Evolutionary conservation across 1,140 invertebrate genomes (phyloP).

Genomic region (Drosophila sp.): DNA sequence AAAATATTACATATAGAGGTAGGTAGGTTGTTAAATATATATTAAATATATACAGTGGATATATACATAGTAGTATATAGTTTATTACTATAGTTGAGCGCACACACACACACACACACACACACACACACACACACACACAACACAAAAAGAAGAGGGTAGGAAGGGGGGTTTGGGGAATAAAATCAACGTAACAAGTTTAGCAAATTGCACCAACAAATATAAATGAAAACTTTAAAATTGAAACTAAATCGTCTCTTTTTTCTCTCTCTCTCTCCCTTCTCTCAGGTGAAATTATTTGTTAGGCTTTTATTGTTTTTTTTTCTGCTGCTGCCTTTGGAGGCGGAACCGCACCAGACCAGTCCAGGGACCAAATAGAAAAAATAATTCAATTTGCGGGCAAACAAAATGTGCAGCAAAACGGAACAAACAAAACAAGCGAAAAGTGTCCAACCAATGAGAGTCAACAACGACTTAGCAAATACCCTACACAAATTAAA

Average conservation of each 20-base stretch:
- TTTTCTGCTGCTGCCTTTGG: background rate
- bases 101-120: background rate
- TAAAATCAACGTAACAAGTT: background rate
- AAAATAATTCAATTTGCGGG: conserved; percentile 71
- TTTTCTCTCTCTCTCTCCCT: background rate
- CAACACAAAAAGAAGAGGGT: background rate
- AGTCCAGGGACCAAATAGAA: conserved; percentile 24
- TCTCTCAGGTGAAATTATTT: background rate
- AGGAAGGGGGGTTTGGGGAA: background rate
- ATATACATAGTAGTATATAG: conserved; percentile 41
- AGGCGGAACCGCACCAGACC: conserved; percentile 18
- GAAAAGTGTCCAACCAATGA: background rate
- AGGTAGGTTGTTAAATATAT: conserved; percentile 7
- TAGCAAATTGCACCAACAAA: background rate
- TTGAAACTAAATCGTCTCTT: background rate
- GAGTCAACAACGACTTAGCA: background rate
- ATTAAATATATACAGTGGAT: conserved; percentile 8
- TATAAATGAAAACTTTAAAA: background rate
- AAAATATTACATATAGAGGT: conserved; percentile 55
- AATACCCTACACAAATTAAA: conserved; percentile 14
- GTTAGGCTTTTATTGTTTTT: background rate
- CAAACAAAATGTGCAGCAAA: conserved; percentile 52
- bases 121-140: background rate
- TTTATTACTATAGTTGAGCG: background rate
- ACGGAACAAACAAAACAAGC: conserved; percentile 27